These are phyloP conservation scores for Aricia agestis DNA, from an alignment of 1,140 invertebrate species.

Conservation along the genomic window DNA sequence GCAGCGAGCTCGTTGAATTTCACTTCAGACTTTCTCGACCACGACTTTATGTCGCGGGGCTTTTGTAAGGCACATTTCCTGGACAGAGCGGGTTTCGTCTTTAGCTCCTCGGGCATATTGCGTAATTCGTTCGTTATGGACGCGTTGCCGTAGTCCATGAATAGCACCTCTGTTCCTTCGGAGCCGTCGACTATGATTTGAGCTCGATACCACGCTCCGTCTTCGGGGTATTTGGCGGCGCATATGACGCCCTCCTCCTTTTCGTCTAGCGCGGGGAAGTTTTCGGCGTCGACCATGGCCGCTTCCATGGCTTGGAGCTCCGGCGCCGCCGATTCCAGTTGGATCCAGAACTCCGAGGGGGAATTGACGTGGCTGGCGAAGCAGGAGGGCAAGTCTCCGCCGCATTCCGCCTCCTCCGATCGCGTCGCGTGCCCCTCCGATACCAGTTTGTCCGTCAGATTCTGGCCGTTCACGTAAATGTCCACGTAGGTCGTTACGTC, in stretches of 20 bases:
- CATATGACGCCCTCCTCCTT: slow-evolving; percentile 79
- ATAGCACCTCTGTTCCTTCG: slow-evolving; percentile 80
- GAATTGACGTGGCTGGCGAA: slow-evolving; percentile 82
- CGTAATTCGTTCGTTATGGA: slow-evolving; percentile 78
- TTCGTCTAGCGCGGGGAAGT: slow-evolving; percentile 71
- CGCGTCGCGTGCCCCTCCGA: slow-evolving; percentile 71
- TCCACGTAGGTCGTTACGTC: slow-evolving; percentile 81
- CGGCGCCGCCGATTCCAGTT: slow-evolving; percentile 78
- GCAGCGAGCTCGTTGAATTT: slow-evolving; percentile 81
- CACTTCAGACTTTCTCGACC: slow-evolving; percentile 79
- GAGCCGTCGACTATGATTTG: slow-evolving; percentile 79
- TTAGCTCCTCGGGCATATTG: slow-evolving; percentile 80
- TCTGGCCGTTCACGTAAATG: slow-evolving; percentile 78
- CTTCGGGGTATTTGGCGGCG: slow-evolving; percentile 82
- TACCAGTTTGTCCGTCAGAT: slow-evolving; percentile 79
- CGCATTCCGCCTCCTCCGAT: slow-evolving; percentile 71
- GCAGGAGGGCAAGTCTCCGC: slow-evolving; percentile 74
- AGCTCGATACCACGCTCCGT: slow-evolving; percentile 83
- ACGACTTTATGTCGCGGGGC: slow-evolving; percentile 77
- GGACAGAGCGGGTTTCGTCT: slow-evolving; percentile 77
- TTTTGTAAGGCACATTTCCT: slow-evolving; percentile 80
- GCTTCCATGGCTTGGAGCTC: slow-evolving; percentile 80
- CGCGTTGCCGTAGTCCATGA: slow-evolving; percentile 86
- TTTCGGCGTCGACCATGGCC: slow-evolving; percentile 75
- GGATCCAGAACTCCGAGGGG: slow-evolving; percentile 83